Evolutionary conservation across 2,113 vertebrate genomes (phyloP), one percentile per base, ranked within the genome.

Genomic region (Petromus typicus): DNA sequence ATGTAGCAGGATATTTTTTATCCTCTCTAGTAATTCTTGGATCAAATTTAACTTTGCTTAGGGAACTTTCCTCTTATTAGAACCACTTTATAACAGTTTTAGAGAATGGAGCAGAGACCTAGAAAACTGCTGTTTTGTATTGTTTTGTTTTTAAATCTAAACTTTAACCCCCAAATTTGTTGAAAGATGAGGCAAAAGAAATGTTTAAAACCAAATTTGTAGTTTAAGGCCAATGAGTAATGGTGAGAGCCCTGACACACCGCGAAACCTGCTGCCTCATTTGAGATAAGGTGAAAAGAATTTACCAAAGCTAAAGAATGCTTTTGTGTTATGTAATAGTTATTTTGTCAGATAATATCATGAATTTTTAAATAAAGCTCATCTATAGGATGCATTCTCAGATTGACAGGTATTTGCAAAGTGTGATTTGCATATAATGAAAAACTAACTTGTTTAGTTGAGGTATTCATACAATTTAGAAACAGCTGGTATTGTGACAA

Each of bases 311-410:
- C 54, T 30, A 63, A 5, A 95, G n/a, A 89, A 57, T 48, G 4
- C n/a, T 71, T 0, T 57, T 67, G 23, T 1, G 12, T 37, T 71
- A 23, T 73, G 22, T 43, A n/a, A 51, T 85, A 92, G 80, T 94
- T 97, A 80, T 20, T 96, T 95, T 81, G 57, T 86, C 97, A 61
- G 10, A 12, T 97, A 96, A 54, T 61, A 30, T 61, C 86, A 22
- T n/a, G 76, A 95, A 94, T 82, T 95, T 81, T 71, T 32, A 79
- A 66, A 66, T 90, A 93, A 96, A 90, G 57, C 43, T 30, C 54
- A 95, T 32, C 80, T 84, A 86, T 45, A 86, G 48, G 48, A 7
- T 95, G 17, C 90, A 4, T 85, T 22, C 23, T 18, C 80, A 59
- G 7, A 69, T 91, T 90, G n/a, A 34, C 48, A 43, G 37, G 54